These are phyloP conservation scores for Microdon myrmicae DNA, from an alignment of 2,888 invertebrate genomes.

Conservation along the genomic window DNA sequence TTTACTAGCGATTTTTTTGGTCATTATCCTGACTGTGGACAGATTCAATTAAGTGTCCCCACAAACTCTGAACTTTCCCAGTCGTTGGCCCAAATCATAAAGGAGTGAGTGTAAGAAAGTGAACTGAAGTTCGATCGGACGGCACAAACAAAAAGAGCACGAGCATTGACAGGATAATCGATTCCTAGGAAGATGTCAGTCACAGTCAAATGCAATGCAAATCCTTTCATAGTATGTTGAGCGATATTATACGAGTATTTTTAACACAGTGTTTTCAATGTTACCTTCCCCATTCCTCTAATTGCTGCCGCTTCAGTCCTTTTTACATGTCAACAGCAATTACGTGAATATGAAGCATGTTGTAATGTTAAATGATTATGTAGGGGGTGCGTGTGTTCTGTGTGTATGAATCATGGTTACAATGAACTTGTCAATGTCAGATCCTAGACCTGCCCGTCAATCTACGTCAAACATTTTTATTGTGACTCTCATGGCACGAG, in stretches of 20 bases:
- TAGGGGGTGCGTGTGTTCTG: slow-evolving; percentile 10
- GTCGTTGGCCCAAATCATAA: slow-evolving; percentile 13
- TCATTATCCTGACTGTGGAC: slow-evolving; percentile 51
- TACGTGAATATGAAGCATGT: slow-evolving; percentile 34
- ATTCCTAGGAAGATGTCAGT: slow-evolving; percentile 48
- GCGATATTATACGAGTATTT: slow-evolving; percentile 24
- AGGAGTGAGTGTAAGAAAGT: slow-evolving; percentile 39
- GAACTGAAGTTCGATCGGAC: slow-evolving; percentile 22
- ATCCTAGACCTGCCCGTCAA: slow-evolving; percentile 47
- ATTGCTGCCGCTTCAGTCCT: slow-evolving; percentile 17
- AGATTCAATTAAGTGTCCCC: slow-evolving; percentile 45
- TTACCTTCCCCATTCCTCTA: slow-evolving; percentile 2
- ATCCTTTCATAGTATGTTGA: slow-evolving; percentile 8
- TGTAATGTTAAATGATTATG: slow-evolving; percentile 18
- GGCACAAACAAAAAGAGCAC: slow-evolving; percentile 45
- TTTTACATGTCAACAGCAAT: slow-evolving; percentile 39
- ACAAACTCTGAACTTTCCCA: slow-evolving; percentile 2
- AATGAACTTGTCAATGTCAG: slow-evolving; percentile 53
- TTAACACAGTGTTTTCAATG: slow-evolving; percentile 14
- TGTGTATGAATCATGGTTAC: slow-evolving; percentile 14
- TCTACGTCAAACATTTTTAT: slow-evolving; percentile 50
- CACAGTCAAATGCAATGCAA: slow-evolving; percentile 51
- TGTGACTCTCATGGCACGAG: too few species aligned
- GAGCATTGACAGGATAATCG: slow-evolving; percentile 51
- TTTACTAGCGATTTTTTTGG: slow-evolving; percentile 25